Percentiles rank a stretch among this genome's conserved stretches.
Conservation (phyloP, 2,888 invertebrate species). For the Pristionchus fissidentatus region DNA sequence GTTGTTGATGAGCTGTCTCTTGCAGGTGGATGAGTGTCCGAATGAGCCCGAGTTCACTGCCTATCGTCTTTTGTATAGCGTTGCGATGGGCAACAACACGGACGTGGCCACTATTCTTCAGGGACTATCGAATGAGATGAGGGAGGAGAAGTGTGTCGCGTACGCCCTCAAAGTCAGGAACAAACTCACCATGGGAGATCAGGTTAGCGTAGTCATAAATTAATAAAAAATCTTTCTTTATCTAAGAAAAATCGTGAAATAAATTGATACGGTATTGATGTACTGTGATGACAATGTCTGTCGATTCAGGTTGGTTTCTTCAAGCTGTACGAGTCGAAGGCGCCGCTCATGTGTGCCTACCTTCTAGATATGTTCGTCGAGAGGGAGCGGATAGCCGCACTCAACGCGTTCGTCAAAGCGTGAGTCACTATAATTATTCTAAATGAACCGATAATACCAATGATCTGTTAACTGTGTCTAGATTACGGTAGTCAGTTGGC, state of each 20-base stretch:
- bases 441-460: background rate
- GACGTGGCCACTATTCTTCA: conserved; percentile 91
- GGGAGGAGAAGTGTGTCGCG: conserved; percentile 71
- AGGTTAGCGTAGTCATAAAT: conserved; percentile 78
- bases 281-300: background rate
- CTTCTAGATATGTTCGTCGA: conserved; percentile 98
- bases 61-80: conserved; percentile 95
- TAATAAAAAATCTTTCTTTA: background rate
- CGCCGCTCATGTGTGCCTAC: conserved; percentile 95
- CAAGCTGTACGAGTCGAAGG: conserved; percentile 84
- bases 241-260: background rate
- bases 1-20: background rate
- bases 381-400: conserved; percentile 90
- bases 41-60: conserved; percentile 94
- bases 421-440: conserved; percentile 82
- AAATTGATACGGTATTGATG: background rate
- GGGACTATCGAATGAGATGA: conserved; percentile 58
- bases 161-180: conserved; percentile 88
- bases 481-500: background rate
- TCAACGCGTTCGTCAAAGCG: conserved; percentile 95
- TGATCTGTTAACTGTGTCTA: background rate
- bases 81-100: conserved; percentile 97
- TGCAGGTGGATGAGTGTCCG: conserved; percentile 62
- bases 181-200: conserved; percentile 93
- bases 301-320: conserved; percentile 81